These are phyloP conservation scores for Pseudanteris insignis DNA, from an alignment of 2,888 invertebrate genomes.

Conservation along the genomic window DNA sequence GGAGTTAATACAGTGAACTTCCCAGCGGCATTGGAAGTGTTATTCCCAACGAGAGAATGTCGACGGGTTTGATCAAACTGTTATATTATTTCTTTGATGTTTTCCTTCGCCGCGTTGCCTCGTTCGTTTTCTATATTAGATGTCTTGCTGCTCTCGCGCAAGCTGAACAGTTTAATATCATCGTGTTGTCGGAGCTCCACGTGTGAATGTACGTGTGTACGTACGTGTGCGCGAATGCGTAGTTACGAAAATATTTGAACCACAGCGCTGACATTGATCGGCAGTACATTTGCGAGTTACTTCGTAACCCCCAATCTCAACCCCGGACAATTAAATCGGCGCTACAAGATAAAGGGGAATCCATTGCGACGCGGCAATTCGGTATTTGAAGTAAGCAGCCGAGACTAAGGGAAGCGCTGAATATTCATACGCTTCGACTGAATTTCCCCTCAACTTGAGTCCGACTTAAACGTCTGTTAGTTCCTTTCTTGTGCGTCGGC, in stretches of 20 bases:
- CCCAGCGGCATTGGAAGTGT: constrained; percentile 32
- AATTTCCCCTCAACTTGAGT: constrained; percentile 40
- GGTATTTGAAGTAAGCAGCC: constrained; percentile 45
- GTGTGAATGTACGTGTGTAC: too few relatives aligned
- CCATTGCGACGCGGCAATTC: constrained; percentile 29
- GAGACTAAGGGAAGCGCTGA: constrained; percentile 39
- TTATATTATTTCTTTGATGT: constrained; percentile 32
- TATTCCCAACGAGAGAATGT: constrained; percentile 24
- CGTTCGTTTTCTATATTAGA: constrained; percentile 25
- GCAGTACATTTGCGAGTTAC: too few relatives aligned
- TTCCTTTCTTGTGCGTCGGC: constrained; percentile 24
- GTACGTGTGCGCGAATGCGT: too few relatives aligned
- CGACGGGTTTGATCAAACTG: constrained; percentile 31
- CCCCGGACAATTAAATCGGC: constrained; percentile 20
- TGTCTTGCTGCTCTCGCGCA: constrained; percentile 3
- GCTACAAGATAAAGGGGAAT: constrained; percentile 22
- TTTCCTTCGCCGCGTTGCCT: constrained; percentile 18
- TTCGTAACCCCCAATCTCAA: constrained; percentile 10
- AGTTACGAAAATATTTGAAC: too few relatives aligned
- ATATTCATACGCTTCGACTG: constrained; percentile 46
- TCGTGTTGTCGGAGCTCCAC: constrained; percentile 20
- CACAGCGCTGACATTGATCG: constrained; percentile 22
- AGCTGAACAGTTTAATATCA: constrained; percentile 21
- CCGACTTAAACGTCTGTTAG: constrained; percentile 31
- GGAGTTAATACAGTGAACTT: constrained; percentile 50